Percentiles rank a stretch among this genome's conserved stretches.
phyloP scores from a whole-genome alignment of 2,888 invertebrate species.

The Acanthacorydalis orientalis region DNA sequence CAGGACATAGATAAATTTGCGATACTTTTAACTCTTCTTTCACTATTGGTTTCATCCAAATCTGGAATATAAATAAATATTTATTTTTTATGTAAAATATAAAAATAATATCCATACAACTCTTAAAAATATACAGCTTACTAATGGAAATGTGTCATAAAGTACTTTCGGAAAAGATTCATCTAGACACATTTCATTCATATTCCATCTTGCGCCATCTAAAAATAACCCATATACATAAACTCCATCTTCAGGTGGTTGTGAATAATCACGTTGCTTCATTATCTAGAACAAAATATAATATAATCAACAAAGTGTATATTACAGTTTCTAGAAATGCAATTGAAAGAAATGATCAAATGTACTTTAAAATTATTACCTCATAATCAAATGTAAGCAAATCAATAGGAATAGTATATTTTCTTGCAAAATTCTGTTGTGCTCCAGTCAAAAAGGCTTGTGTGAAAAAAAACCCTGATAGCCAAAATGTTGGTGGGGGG shows the following conservation, averaged over 20 bases:
- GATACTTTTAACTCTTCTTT: conserved; percentile 45
- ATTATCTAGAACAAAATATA: not conserved
- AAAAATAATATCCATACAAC: not conserved
- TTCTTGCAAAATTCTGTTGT: conserved; percentile 83
- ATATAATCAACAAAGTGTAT: too few species aligned
- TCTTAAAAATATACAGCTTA: conserved; percentile 21
- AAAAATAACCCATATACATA: conserved; percentile 63
- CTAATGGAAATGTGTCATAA: conserved; percentile 63
- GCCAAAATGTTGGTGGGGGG: conserved; percentile 72
- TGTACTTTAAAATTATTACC: conserved; percentile 24
- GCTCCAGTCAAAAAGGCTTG: conserved; percentile 90
- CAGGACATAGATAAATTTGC: conserved; percentile 61
- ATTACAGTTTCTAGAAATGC: too few species aligned
- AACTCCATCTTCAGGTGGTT: conserved; percentile 54
- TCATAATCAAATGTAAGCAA: conserved; percentile 66
- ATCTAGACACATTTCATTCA: conserved; percentile 39
- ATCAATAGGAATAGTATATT: conserved; percentile 85
- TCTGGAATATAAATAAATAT: conserved; percentile 28
- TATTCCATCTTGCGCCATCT: conserved; percentile 84
- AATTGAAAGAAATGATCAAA: not conserved
- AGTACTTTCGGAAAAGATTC: conserved; percentile 74
- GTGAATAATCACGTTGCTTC: conserved; percentile 24
- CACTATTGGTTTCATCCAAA: conserved; percentile 69
- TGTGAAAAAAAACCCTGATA: conserved; percentile 89
- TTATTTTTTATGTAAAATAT: not conserved